A percentile compares a stretch with the other conserved stretches of the same genome.
Evolutionary conservation across 2,888 invertebrate species (phyloP).

Genomic region (Polymixis flavicincta): DNA sequence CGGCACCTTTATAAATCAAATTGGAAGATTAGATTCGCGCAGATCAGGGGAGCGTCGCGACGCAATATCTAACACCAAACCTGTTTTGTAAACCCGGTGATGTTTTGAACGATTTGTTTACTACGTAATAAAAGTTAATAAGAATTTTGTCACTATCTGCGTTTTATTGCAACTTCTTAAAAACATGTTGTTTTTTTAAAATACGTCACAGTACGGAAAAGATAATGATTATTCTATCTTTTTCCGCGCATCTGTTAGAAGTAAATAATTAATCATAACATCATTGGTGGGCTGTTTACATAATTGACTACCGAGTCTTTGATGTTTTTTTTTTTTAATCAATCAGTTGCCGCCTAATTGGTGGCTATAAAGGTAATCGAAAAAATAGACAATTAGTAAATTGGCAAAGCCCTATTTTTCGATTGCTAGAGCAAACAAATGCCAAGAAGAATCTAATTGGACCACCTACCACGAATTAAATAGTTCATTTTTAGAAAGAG

Average conservation of each 20-base stretch:
- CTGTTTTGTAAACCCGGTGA: constrained; percentile 16
- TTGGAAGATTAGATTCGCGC: constrained; percentile 36
- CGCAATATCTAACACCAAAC: constrained; percentile 3
- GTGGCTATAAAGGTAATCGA: constrained; percentile 10
- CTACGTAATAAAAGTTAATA: neutral
- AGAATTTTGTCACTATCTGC: constrained; percentile 15
- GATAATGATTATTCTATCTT: neutral
- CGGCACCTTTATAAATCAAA: constrained; percentile 31
- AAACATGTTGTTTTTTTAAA: constrained; percentile 39
- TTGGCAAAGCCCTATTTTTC: neutral
- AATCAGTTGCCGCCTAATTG: constrained; percentile 35
- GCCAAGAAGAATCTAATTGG: constrained; percentile 2
- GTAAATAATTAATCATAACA: neutral
- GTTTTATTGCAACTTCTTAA: constrained; percentile 25
- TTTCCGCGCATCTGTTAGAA: neutral
- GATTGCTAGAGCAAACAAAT: neutral
- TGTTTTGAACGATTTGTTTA: constrained; percentile 13
- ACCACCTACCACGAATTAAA: constrained; percentile 31
- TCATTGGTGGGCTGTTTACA: constrained; percentile 15
- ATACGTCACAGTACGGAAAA: constrained; percentile 26
- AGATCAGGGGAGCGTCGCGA: constrained; percentile 12
- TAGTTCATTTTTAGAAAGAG: neutral
- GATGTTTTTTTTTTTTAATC: constrained; percentile 23
- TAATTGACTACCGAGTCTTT: constrained; percentile 23
- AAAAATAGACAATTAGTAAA: constrained; percentile 20